Evolutionary conservation across 2,888 invertebrate species (phyloP), one percentile per base, ranked within the genome.

Genomic region (Halictus ligatus): DNA sequence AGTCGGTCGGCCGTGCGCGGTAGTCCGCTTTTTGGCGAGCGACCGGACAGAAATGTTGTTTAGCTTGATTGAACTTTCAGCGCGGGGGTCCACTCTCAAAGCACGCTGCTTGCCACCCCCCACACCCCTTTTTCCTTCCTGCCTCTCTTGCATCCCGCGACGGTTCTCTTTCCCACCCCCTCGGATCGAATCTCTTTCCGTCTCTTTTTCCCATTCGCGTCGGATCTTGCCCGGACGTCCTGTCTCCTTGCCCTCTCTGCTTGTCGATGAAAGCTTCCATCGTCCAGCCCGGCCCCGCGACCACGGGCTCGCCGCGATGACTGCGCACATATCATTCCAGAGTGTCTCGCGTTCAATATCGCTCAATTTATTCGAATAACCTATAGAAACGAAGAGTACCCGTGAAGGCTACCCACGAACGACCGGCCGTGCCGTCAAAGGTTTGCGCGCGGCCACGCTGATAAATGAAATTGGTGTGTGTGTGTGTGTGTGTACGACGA

Each of bases 1-100:
- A 89, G 89, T 89, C 90, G 91, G 85, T 87, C 90, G 90, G 89
- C 81, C 89, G 89, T 88, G 88, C 89, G 90, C 87, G 92, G 92
- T 90, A 89, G 91, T 91, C 89, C 89, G 89, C 90, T 91, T 92
- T 94, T 94, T 93, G 92, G 92, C 89, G 88, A 92, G 93, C 92
- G 91, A 93, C 90, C 90, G 92, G 89, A 92, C 93, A 92, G 92
- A 94, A 94, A 94, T 93, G 93, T 93, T 94, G 94, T 93, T 93
- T 92, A 93, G 93, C 92, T 94, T 94, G 94, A 94, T 94, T 93
- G 94, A 93, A 93, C 93, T 92, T 91, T 90, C 91, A 89, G 88
- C 88, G 89, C 80, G 88, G 92, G 89, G 87, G 87, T 89, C 90
- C 88, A 85, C 88, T 91, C 92, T 92, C 92, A 92, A 92, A 92